Conservation (phyloP, 2,113 vertebrate genomes). For the Electrona antarctica region DNA sequence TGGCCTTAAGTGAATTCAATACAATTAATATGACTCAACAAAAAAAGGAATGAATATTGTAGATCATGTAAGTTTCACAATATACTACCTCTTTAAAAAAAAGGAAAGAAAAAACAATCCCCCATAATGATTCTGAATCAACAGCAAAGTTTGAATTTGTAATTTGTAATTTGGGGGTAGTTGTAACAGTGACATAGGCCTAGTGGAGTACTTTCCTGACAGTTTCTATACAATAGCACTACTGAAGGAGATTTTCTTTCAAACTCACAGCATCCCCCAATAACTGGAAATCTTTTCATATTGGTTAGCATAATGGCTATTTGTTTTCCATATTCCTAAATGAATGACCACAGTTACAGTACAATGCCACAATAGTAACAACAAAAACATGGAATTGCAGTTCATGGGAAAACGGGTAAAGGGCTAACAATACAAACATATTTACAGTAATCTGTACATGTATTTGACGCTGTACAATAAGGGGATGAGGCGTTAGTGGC, state of each 20-base stretch:
- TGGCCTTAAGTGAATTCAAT: not conserved
- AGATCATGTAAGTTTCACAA: no score
- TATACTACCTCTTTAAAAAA: not conserved
- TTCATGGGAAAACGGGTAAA: conserved; percentile 41
- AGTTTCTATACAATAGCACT: conserved; percentile 5
- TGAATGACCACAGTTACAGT: conserved; percentile 22
- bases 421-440: conserved; percentile 41
- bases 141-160: not conserved
- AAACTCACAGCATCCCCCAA: conserved; percentile 4
- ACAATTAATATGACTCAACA: not conserved
- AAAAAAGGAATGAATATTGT: conserved; percentile 1
- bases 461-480: conserved; percentile 54
- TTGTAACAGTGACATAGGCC: not conserved
- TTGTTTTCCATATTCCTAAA: conserved; percentile 21
- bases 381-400: conserved; percentile 54
- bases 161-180: not conserved
- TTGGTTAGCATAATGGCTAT: conserved; percentile 24
- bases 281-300: conserved; percentile 9
- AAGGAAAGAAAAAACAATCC: not conserved
- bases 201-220: not conserved
- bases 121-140: not conserved
- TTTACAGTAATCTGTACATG: conserved; percentile 65
- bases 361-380: conserved; percentile 29
- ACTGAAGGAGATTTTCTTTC: not conserved
- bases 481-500: conserved; percentile 12